Evolutionary conservation across 2,888 invertebrate species (phyloP).

Genomic region (Acleris literana): DNA sequence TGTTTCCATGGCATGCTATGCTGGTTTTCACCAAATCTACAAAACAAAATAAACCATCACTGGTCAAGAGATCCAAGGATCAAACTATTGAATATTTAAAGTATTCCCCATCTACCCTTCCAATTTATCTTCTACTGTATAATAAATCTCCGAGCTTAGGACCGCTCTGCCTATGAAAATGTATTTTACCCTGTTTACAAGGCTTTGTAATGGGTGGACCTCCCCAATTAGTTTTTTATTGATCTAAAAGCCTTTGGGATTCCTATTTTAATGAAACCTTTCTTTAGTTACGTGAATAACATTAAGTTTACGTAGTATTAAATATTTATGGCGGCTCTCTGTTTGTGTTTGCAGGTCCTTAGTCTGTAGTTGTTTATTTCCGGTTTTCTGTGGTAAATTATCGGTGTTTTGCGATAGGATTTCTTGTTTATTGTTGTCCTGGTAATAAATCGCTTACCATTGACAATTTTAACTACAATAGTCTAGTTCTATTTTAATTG

Average conservation of each 20-base stretch:
- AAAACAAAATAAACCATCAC: constrained; percentile 2
- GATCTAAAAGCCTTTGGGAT: constrained; percentile 47
- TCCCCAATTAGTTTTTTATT: constrained; percentile 50
- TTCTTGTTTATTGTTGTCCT: constrained; percentile 1
- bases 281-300: constrained; percentile 49
- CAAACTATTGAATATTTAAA: constrained; percentile 28
- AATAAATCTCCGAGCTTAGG: constrained; percentile 34
- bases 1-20: too few relatives aligned
- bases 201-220: constrained; percentile 31
- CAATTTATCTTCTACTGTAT: constrained; percentile 28
- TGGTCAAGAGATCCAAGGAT: constrained; percentile 9
- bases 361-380: constrained; percentile 10
- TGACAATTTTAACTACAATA: too few relatives aligned
- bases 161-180: constrained; percentile 32
- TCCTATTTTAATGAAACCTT: constrained; percentile 55
- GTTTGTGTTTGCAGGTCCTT: constrained; percentile 8
- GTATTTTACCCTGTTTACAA: constrained; percentile 34
- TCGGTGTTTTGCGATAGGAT: constrained; percentile 19
- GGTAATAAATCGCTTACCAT: too few relatives aligned
- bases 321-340: constrained; percentile 43
- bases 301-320: constrained; percentile 39
- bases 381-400: constrained; percentile 37
- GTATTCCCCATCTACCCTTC: constrained; percentile 29
- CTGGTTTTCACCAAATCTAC: not conserved
- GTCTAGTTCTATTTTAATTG: too few relatives aligned